Evolutionary conservation across 2,888 invertebrate species (phyloP), one percentile per base, ranked within the genome.

Genomic region (Malthinus flaveolus): DNA sequence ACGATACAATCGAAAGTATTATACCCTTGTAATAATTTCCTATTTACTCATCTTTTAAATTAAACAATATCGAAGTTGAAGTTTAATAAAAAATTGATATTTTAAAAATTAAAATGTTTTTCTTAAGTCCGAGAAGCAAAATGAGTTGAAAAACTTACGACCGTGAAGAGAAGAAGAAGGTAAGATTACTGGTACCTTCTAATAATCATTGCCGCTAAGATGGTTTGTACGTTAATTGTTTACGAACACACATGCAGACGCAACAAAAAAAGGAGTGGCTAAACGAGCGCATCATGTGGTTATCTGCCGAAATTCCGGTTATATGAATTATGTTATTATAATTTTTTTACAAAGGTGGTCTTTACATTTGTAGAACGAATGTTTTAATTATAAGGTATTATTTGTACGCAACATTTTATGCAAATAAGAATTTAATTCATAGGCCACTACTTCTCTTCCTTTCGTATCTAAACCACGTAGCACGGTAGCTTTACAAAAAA

Each of bases 191-290:
- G 55, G 54, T 59, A 53, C 65, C 65, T 63, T 62, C 65, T 65
- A 65, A 65, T 65, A 65, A 65, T 54, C 51, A 59, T 59, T 63
- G 63, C 65, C 65, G 65, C 63, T 62, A 54, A 55, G 63, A 62
- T 58, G 56, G 56, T 65, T 61, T 63, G 62, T 58, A 65, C 63
- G 61, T 65, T 65, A 65, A 65, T 65, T 65, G 63, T 59, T 61
- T 54, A 46, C 50, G 65, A 59, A 63, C 65, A 65, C 65, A 65
- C 65, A 65, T 62, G 65, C 61, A 63, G 62, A 50, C 54, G 55
- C 49, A 39, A 56, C 59, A 59, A 56, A 58, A 56, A 57, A 62
- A 56, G 63, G 63, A 50, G 64, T 59, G 60, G 64, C 56, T 62
- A 58, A 56, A 56, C 59, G 54, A 49, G 55, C 59, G 50, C 59